Percentiles rank a stretch among this genome's conserved stretches.
These are phyloP conservation scores for Manis pentadactyla DNA, from an alignment of 2,797 vertebrate species.

Conservation along the genomic window DNA sequence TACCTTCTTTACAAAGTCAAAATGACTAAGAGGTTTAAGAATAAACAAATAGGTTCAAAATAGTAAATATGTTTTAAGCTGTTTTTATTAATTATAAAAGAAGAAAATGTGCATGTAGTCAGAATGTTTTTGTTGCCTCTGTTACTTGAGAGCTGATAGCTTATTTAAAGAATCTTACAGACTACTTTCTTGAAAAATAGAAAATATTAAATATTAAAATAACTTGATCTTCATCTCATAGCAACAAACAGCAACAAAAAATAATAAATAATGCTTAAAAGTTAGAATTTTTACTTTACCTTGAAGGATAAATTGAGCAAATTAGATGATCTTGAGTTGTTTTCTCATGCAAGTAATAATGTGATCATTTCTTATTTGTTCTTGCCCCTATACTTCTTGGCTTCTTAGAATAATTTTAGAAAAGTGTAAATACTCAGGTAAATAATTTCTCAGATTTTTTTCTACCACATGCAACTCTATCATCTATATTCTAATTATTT, in stretches of 20 bases:
- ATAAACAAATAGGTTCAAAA: background rate
- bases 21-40: background rate
- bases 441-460: conserved; percentile 70
- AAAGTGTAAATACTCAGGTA: conserved; percentile 72
- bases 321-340: background rate
- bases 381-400: conserved; percentile 1
- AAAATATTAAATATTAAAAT: background rate
- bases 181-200: background rate
- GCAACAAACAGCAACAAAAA: background rate
- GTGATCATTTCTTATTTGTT: background rate
- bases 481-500: conserved; percentile 72
- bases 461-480: conserved; percentile 69
- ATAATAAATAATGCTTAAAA: conserved; percentile 38
- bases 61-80: background rate
- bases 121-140: background rate
- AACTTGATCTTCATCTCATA: background rate
- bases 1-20: background rate
- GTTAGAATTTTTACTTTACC: background rate
- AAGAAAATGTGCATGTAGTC: background rate
- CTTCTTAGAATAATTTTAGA: conserved; percentile 42
- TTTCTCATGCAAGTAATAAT: conserved; percentile 15
- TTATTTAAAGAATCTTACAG: background rate
- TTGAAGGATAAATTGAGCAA: conserved; percentile 35
- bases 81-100: background rate
- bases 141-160: background rate